Percentiles rank a stretch among this genome's conserved stretches.
Evolutionary conservation across 2,888 invertebrate species (phyloP).

Genomic region (Metalampra italica): DNA sequence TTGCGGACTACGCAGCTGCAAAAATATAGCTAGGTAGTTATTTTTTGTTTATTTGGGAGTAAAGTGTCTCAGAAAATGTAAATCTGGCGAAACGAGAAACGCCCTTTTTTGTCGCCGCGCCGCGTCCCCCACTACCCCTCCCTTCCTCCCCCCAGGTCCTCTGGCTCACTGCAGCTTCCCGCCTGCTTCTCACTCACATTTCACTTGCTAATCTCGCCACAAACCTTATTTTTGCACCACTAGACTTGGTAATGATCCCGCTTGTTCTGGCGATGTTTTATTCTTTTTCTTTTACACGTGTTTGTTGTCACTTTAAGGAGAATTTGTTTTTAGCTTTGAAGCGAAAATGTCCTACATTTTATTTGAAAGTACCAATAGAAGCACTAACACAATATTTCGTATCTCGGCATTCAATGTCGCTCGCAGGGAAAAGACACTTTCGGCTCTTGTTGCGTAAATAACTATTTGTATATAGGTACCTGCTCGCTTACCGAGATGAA

Average conservation of each 20-base stretch:
- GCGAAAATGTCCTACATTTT: no score
- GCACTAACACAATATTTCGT: no score
- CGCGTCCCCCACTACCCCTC: not conserved
- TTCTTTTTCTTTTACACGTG: not conserved
- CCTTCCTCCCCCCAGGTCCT: not conserved
- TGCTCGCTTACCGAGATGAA: no score
- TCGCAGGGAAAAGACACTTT: no score
- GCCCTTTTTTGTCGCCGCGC: slow-evolving; percentile 1
- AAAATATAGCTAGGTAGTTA: no score
- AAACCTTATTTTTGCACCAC: slow-evolving; percentile 10
- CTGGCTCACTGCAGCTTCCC: not conserved
- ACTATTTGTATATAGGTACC: no score
- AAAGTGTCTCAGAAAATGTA: not conserved
- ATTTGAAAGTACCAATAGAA: no score
- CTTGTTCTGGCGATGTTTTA: not conserved
- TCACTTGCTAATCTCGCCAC: slow-evolving; percentile 11
- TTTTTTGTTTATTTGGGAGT: no score
- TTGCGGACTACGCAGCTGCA: no score
- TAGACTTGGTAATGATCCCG: slow-evolving; percentile 11
- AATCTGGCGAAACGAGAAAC: not conserved
- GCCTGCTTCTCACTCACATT: slow-evolving; percentile 1
- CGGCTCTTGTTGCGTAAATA: no score
- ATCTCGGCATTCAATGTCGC: no score
- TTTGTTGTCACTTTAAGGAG: not conserved
- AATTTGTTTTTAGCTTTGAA: no score